Conservation (phyloP, 2,888 invertebrate genomes). For the Thymelicus lineola region DNA sequence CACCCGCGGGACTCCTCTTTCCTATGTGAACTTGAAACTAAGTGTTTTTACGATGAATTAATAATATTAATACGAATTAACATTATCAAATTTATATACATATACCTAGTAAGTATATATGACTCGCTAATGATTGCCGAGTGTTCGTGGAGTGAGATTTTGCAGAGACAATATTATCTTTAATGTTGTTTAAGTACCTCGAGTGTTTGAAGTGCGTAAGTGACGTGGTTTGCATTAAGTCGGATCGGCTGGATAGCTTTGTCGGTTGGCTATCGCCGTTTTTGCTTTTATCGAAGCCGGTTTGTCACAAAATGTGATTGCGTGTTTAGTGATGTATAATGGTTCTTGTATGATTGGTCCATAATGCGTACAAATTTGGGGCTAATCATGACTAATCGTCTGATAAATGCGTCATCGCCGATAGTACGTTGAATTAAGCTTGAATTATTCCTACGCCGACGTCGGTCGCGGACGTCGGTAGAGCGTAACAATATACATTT, state of each 20-base stretch:
- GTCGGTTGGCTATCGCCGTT: not conserved
- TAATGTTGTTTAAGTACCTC: constrained; percentile 73
- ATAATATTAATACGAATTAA: constrained; percentile 79
- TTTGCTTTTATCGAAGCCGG: not conserved
- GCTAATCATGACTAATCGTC: not conserved
- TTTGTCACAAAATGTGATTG: not conserved
- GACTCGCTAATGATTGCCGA: constrained; percentile 80
- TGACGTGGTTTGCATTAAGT: not conserved
- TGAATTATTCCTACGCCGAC: no score
- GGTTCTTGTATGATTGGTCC: not conserved
- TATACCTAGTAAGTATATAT: constrained; percentile 79
- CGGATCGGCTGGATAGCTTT: not conserved
- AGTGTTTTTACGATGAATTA: constrained; percentile 76
- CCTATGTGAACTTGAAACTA: constrained; percentile 58
- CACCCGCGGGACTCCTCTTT: constrained; percentile 50
- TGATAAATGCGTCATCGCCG: not conserved
- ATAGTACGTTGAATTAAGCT: no score
- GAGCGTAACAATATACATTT: no score
- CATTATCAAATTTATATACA: constrained; percentile 83
- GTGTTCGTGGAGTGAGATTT: constrained; percentile 83
- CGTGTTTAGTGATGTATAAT: not conserved
- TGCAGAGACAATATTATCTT: constrained; percentile 83
- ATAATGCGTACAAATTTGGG: not conserved
- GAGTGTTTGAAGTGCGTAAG: constrained; percentile 45
- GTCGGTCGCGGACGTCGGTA: no score